These are phyloP conservation scores for Spisula solida DNA, from an alignment of 2,888 invertebrate genomes.

Conservation along the genomic window DNA sequence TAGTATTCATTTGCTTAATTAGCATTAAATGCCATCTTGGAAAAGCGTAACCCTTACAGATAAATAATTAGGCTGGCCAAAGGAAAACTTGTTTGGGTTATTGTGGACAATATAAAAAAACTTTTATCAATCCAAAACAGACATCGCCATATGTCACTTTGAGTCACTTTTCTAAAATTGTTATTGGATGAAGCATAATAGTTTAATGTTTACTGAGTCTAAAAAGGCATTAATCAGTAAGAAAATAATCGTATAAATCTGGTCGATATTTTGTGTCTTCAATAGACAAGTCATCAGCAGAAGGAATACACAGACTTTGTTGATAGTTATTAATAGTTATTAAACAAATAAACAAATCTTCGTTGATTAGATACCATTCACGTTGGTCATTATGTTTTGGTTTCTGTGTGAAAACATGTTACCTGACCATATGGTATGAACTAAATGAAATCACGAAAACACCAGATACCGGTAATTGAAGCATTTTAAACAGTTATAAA, in stretches of 20 bases:
- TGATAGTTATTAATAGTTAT: neutral
- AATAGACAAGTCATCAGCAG: neutral
- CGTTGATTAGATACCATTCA: neutral
- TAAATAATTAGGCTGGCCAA: too few relatives aligned
- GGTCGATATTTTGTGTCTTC: neutral
- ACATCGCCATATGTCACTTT: neutral
- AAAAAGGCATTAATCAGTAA: neutral
- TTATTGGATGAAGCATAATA: neutral
- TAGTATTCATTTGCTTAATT: neutral
- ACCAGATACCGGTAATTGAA: too few relatives aligned
- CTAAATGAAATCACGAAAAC: too few relatives aligned
- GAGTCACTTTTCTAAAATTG: neutral
- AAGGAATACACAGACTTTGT: neutral
- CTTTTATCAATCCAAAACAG: neutral
- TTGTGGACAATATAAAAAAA: neutral
- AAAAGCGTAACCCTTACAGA: neutral
- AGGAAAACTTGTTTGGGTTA: too few relatives aligned
- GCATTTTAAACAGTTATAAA: too few relatives aligned
- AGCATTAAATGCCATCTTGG: neutral
- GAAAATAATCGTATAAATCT: neutral
- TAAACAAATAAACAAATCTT: neutral
- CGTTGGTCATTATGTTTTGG: neutral
- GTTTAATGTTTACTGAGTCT: neutral
- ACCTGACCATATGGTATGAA: neutral
- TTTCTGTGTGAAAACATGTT: neutral